These are phyloP conservation scores for Coelogynopora nodosa DNA, from an alignment of 2,888 invertebrate species.

Conservation along the genomic window DNA sequence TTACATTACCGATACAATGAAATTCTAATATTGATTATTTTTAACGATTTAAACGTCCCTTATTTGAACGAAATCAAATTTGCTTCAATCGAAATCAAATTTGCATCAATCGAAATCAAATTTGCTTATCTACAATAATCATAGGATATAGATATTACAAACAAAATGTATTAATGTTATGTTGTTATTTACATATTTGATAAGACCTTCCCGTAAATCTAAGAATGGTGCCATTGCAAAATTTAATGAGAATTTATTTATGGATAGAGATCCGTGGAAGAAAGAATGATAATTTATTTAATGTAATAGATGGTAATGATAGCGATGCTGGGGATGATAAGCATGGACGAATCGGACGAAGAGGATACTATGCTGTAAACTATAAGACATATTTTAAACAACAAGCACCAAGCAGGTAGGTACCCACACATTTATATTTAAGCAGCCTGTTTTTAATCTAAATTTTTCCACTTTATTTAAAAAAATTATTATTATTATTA, in stretches of 20 bases:
- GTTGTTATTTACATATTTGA: not conserved
- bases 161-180: not conserved
- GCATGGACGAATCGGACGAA: not conserved
- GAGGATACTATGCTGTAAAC: not conserved
- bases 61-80: not conserved
- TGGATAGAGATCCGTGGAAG: not conserved
- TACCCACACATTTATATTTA: not conserved
- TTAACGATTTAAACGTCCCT: not conserved
- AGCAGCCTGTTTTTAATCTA: not conserved
- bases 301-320: not conserved
- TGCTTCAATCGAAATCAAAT: not conserved
- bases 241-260: not conserved
- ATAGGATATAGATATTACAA: slow-evolving; percentile 1
- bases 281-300: not conserved
- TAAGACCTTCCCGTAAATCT: slow-evolving; percentile 26
- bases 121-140: slow-evolving; percentile 25
- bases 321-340: not conserved
- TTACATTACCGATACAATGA: not conserved
- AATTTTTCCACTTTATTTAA: too few relatives aligned
- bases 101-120: slow-evolving; percentile 16
- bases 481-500: too few relatives aligned
- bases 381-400: not conserved
- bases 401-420: not conserved
- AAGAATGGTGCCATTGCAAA: slow-evolving; percentile 3
- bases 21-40: slow-evolving; percentile 5